Evolutionary conservation across 2,888 invertebrate genomes (phyloP).

Genomic region (Eupeodes latifasciatus): DNA sequence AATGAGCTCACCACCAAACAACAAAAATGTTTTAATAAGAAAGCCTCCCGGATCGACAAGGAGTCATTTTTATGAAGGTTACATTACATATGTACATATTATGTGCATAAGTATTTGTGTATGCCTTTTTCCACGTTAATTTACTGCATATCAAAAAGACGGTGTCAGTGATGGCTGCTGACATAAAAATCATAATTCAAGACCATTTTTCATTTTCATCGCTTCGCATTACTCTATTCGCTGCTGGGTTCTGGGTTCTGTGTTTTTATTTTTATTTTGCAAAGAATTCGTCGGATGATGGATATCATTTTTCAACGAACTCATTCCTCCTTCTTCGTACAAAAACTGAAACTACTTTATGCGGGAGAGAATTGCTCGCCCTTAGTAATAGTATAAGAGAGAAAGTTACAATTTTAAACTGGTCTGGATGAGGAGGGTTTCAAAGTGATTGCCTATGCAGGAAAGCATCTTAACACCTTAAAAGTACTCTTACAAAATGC

Average conservation of each 20-base stretch:
- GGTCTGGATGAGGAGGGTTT: no score
- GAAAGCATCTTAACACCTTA: no score
- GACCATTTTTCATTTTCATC: constrained; percentile 66
- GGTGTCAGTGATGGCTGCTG: constrained; percentile 55
- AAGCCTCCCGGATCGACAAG: constrained; percentile 4
- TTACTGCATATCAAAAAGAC: constrained; percentile 46
- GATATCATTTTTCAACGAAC: constrained; percentile 59
- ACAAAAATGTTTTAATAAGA: constrained; percentile 4
- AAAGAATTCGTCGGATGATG: constrained; percentile 42
- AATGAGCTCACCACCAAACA: neutral
- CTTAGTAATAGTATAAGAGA: neutral
- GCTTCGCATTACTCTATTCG: constrained; percentile 36
- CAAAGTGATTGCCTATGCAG: no score
- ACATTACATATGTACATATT: neutral
- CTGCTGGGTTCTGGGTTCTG: constrained; percentile 10
- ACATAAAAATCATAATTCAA: constrained; percentile 68
- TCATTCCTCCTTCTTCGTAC: constrained; percentile 16
- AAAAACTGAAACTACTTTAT: neutral
- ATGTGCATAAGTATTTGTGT: neutral
- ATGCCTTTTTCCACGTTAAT: constrained; percentile 10
- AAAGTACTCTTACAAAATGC: no score
- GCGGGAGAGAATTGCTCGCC: neutral
- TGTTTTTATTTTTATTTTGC: neutral
- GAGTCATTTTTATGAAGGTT: neutral
- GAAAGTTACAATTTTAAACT: neutral